These are phyloP conservation scores for Geothlypis trichas DNA, from an alignment of 2,113 vertebrate genomes.

Conservation along the genomic window DNA sequence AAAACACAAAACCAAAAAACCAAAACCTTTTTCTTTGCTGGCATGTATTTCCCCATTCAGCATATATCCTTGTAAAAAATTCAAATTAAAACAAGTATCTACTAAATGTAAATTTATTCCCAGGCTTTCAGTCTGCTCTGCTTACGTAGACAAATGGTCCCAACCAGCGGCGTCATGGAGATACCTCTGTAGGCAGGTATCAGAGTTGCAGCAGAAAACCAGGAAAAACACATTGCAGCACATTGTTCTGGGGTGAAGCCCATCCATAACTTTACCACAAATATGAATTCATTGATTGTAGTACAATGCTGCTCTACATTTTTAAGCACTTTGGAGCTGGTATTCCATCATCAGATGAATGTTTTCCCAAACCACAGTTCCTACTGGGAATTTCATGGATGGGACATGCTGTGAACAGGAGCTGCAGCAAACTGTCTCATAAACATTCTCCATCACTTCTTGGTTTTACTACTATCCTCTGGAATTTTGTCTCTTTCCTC, in stretches of 20 bases:
- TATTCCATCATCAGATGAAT: not conserved
- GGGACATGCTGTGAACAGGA: not conserved
- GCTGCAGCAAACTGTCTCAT: not conserved
- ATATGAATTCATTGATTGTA: not conserved
- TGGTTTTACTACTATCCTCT: not conserved
- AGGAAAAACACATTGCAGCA: not conserved
- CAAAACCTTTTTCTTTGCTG: not conserved
- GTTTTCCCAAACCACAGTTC: not conserved
- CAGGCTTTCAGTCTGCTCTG: not conserved
- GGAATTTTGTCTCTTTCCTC: not conserved
- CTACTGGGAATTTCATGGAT: not conserved
- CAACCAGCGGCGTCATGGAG: not conserved
- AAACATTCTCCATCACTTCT: not conserved
- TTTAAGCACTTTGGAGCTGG: not conserved
- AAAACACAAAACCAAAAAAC: not conserved
- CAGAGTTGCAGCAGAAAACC: not conserved
- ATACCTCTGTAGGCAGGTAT: not conserved
- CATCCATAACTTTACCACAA: not conserved
- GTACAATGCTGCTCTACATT: not conserved
- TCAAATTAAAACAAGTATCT: not conserved
- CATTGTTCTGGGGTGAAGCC: not conserved
- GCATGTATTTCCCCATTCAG: not conserved
- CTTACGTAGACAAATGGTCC: not conserved
- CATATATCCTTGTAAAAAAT: not conserved
- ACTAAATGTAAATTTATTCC: not conserved